Conservation (phyloP, 2,797 vertebrate species). For the Artibeus lituratus region DNA sequence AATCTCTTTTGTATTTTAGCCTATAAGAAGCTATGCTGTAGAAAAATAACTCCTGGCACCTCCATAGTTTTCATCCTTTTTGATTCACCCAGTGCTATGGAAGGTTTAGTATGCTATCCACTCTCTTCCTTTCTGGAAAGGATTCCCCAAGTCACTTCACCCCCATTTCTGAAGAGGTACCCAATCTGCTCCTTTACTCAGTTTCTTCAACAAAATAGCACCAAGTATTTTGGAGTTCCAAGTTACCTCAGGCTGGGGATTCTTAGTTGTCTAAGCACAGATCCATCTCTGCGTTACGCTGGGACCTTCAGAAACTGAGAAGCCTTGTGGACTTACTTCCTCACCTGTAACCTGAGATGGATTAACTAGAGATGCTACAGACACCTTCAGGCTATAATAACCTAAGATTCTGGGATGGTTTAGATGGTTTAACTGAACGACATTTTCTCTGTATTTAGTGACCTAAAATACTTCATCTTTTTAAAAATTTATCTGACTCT, state of each 20-base stretch:
- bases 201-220: not conserved
- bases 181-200: not conserved
- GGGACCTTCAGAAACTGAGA: not conserved
- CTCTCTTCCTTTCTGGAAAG: not conserved
- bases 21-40: not conserved
- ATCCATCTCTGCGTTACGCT: not conserved
- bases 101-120: not conserved
- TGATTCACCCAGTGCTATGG: not conserved
- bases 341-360: not conserved
- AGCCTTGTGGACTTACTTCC: rapidly evolving
- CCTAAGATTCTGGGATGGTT: not conserved
- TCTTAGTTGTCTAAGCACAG: not conserved
- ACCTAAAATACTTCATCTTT: not conserved
- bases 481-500: not conserved
- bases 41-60: not conserved
- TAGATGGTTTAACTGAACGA: not conserved
- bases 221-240: not conserved
- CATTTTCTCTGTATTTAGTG: not conserved
- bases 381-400: not conserved
- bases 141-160: not conserved
- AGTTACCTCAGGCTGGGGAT: not conserved
- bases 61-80: not conserved
- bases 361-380: not conserved
- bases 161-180: not conserved
- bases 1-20: not conserved